Percentiles rank a stretch among this genome's conserved stretches.
These are phyloP conservation scores for Conus betulinus DNA, from an alignment of 1,140 invertebrate species.

Conservation along the genomic window DNA sequence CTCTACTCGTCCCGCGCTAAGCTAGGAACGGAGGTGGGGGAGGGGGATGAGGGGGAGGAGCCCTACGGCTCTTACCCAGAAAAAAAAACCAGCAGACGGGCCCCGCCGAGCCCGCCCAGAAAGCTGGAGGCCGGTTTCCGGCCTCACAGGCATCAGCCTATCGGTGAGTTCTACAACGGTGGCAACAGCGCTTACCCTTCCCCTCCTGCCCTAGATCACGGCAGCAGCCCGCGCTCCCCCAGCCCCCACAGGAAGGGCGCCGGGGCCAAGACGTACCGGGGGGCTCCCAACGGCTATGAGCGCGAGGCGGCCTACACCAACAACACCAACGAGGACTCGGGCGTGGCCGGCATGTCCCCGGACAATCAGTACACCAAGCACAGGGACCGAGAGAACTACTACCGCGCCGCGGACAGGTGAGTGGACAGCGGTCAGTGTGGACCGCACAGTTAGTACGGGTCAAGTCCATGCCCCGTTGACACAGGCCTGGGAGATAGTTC, in stretches of 20 bases:
- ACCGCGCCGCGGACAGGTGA: constrained; percentile 48
- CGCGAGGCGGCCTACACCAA: constrained; percentile 50
- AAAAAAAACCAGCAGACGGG: neutral
- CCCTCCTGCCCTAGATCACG: constrained; percentile 11
- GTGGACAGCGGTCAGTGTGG: neutral
- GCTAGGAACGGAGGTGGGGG: neutral
- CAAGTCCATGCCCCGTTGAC: no score
- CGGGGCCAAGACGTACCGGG: constrained; percentile 40
- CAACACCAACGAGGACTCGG: constrained; percentile 59
- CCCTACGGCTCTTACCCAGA: neutral
- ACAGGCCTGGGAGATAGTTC: no score
- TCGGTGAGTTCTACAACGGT: neutral
- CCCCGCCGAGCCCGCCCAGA: constrained; percentile 5
- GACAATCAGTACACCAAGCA: constrained; percentile 46
- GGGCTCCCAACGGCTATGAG: neutral
- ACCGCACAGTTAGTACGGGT: no score
- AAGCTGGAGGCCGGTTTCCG: neutral
- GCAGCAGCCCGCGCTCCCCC: constrained; percentile 11
- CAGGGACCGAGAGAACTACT: constrained; percentile 32
- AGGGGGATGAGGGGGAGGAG: neutral
- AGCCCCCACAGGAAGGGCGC: neutral
- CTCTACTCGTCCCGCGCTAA: neutral
- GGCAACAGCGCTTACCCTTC: neutral
- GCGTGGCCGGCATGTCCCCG: constrained; percentile 56
- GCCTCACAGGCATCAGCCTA: neutral